Evolutionary conservation across 53 echinoderm and acorn worm genomes (phyloP), one percentile per base, ranked within the genome.

Genomic region (Holothuria scabra): DNA sequence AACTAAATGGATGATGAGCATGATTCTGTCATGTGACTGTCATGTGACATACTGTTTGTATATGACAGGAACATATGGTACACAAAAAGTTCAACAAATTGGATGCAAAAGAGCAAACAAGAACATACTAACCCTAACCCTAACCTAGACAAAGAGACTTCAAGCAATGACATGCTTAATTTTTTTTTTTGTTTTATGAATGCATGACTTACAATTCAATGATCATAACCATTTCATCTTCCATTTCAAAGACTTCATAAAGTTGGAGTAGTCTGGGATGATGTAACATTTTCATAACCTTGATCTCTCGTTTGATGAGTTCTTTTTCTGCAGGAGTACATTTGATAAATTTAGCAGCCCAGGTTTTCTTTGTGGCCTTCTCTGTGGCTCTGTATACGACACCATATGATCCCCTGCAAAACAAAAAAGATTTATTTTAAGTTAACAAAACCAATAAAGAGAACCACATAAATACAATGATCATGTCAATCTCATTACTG

Each of bases 271-370:
- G 84, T 59, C 85, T 83, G 23, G 49, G 82, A 65, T 97, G 94
- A 72, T 97, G 97, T 1, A 97, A 87, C 30, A 81, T 83, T 74
- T 89, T 89, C 97, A 97, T 97, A 72, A 97, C 89, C 20, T 94
- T 84, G 63, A 97, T 94, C 76, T 97, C 97, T 35, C 97, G 84
- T 68, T 80, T 88, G 88, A 97, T 94, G 23, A 92, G 85, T 10
- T 94, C 94, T 46, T 94, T 83, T 82, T 97, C 97, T 12, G 57
- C 76, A 25, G 92, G 90, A 33, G 88, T 86, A 87, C 94, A 94
- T 34, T 92, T 92, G 79, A 97, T 92, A 86, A 97, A 97, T 68
- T 97, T 97, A 71, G 97, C 97, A 11, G 97, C 97, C 87, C 94
- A 97, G 2, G 97, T 94, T 83, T 94, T 94, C 83, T 87, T 85